phyloP scores from a whole-genome alignment of 1,140 invertebrate species.

The Tyrophagus putrescentiae region DNA sequence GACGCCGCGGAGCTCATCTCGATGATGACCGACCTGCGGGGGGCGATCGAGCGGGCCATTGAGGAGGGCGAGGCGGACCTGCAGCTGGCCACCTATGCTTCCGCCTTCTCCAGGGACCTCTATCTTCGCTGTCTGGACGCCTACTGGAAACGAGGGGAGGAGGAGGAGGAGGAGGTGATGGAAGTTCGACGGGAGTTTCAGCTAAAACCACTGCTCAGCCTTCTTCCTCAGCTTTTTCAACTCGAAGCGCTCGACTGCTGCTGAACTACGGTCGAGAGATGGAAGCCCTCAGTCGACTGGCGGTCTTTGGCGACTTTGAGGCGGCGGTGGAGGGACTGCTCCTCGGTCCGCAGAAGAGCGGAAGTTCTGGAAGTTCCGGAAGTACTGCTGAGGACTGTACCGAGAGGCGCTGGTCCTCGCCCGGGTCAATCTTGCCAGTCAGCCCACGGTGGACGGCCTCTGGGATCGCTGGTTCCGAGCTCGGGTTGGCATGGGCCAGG shows the following conservation, averaged over 20 bases:
- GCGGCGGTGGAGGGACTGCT: background rate
- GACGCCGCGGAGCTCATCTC: background rate
- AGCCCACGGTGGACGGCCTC: background rate
- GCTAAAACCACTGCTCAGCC: background rate
- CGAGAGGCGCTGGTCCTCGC: conserved; percentile 7
- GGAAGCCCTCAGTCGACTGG: background rate
- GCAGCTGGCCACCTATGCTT: background rate
- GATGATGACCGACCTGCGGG: background rate
- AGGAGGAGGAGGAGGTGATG: background rate
- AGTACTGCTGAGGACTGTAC: too few species aligned
- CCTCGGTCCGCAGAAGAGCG: too few species aligned
- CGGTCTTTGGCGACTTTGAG: background rate
- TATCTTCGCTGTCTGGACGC: background rate
- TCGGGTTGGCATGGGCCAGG: background rate
- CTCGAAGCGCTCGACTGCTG: background rate
- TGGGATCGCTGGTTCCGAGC: background rate
- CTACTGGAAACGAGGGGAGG: background rate
- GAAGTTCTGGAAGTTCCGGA: too few species aligned
- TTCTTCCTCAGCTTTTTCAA: background rate
- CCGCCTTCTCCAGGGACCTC: background rate
- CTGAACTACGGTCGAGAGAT: background rate
- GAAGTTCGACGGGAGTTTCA: background rate
- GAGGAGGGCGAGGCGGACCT: background rate
- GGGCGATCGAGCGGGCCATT: background rate
- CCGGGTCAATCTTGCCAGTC: background rate